phyloP scores from a whole-genome alignment of 2,113 vertebrate species.

The Capra hircus region DNA sequence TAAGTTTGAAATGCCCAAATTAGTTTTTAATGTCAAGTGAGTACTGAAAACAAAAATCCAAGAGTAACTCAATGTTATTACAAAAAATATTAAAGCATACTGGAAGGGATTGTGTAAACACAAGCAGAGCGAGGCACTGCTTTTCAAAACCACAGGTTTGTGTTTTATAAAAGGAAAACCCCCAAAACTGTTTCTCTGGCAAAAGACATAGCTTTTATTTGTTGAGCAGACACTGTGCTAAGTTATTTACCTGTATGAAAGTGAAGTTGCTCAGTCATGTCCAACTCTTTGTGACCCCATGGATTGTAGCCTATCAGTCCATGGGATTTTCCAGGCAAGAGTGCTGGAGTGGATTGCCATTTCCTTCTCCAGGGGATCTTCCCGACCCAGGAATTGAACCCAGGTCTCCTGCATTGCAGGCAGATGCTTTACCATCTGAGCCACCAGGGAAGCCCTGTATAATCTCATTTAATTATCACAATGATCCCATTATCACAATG shows the following conservation, averaged over 20 bases:
- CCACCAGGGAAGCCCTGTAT: neutral
- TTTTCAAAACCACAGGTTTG: constrained; percentile 10
- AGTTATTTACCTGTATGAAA: neutral
- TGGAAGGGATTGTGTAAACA: neutral
- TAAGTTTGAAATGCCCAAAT: constrained; percentile 30
- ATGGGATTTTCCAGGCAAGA: too few species aligned
- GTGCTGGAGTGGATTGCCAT: too few species aligned
- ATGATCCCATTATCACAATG: neutral
- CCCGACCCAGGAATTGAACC: too few species aligned
- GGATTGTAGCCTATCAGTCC: too few species aligned
- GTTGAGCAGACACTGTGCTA: neutral
- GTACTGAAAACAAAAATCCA: neutral
- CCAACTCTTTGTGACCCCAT: too few species aligned
- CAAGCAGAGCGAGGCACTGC: neutral
- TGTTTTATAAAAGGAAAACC: neutral
- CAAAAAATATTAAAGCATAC: neutral
- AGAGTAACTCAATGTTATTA: neutral
- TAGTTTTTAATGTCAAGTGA: neutral
- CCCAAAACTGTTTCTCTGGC: neutral
- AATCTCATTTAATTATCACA: neutral
- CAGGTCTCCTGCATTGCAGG: too few species aligned
- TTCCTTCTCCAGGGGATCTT: too few species aligned
- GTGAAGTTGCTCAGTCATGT: too few species aligned
- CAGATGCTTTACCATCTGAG: too few species aligned
- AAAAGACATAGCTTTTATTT: neutral